Evolutionary conservation across 2,113 vertebrate genomes (phyloP).

Genomic region (Lepisosteus osseus): DNA sequence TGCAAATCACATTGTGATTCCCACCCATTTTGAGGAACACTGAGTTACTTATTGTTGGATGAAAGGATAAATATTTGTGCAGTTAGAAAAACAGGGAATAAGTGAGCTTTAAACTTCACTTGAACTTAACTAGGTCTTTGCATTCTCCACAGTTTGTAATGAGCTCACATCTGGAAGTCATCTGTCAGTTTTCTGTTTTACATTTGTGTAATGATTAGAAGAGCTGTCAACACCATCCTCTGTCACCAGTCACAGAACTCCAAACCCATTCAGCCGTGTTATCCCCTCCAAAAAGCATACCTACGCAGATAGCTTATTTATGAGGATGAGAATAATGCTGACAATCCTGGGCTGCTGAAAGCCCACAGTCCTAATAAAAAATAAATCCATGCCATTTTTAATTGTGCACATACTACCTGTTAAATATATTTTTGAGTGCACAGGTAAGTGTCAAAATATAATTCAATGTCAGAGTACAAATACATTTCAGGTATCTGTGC

Average conservation of each 20-base stretch:
- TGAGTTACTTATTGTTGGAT: not conserved
- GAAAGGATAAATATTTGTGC: not conserved
- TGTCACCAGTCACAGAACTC: not conserved
- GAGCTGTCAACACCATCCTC: not conserved
- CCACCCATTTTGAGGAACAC: not conserved
- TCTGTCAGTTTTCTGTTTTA: not conserved
- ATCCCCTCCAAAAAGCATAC: not conserved
- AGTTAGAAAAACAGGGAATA: not conserved
- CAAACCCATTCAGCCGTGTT: not conserved
- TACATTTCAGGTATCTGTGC: too few relatives aligned
- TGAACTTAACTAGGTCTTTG: not conserved
- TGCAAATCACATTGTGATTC: not conserved
- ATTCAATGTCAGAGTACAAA: not conserved
- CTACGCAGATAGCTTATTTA: too few relatives aligned
- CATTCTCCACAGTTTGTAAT: not conserved
- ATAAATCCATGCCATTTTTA: not conserved
- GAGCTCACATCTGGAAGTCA: not conserved
- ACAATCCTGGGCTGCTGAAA: not conserved
- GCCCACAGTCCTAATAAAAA: not conserved
- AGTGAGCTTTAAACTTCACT: not conserved
- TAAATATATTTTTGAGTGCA: not conserved
- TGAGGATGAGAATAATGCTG: not conserved
- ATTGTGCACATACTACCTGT: not conserved
- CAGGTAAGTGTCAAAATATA: not conserved
- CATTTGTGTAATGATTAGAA: constrained; percentile 8